Conservation (phyloP, 2,888 invertebrate species). For the Caradrina clavipalpis region DNA sequence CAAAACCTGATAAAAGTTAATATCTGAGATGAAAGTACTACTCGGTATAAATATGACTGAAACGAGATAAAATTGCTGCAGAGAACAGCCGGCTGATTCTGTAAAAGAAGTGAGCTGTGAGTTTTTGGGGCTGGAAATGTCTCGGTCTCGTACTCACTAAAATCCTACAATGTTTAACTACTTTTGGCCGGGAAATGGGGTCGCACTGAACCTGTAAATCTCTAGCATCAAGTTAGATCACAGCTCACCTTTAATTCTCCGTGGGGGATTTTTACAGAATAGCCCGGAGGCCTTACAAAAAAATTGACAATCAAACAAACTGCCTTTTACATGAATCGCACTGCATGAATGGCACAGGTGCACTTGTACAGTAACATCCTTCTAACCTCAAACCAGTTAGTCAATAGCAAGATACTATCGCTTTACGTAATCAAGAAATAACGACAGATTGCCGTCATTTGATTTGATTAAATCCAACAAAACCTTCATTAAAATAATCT, state of each 20-base stretch:
- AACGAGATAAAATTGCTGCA: conserved; percentile 4
- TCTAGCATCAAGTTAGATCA: too few relatives aligned
- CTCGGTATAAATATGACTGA: too few relatives aligned
- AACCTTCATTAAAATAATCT: conserved; percentile 69
- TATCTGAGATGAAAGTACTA: neutral
- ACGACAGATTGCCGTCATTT: conserved; percentile 59
- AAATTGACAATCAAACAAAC: conserved; percentile 22
- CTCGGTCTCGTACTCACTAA: too few relatives aligned
- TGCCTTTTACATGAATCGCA: neutral
- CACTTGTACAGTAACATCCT: conserved; percentile 25
- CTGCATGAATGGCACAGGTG: conserved; percentile 6
- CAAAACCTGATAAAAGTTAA: neutral
- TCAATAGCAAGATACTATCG: conserved; percentile 57
- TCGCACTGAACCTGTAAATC: too few relatives aligned
- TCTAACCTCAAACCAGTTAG: conserved; percentile 44
- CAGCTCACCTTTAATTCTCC: too few relatives aligned
- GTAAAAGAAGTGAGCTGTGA: too few relatives aligned
- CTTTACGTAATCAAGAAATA: conserved; percentile 54
- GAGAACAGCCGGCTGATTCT: neutral
- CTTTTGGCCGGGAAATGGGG: too few relatives aligned
- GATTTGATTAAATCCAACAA: conserved; percentile 59
- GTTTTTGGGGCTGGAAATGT: too few relatives aligned
- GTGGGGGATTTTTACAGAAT: too few relatives aligned
- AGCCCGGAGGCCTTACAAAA: too few relatives aligned
- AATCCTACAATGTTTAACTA: too few relatives aligned